Evolutionary conservation across 2,888 invertebrate species (phyloP).

Genomic region (Hypselothyrea guttata): DNA sequence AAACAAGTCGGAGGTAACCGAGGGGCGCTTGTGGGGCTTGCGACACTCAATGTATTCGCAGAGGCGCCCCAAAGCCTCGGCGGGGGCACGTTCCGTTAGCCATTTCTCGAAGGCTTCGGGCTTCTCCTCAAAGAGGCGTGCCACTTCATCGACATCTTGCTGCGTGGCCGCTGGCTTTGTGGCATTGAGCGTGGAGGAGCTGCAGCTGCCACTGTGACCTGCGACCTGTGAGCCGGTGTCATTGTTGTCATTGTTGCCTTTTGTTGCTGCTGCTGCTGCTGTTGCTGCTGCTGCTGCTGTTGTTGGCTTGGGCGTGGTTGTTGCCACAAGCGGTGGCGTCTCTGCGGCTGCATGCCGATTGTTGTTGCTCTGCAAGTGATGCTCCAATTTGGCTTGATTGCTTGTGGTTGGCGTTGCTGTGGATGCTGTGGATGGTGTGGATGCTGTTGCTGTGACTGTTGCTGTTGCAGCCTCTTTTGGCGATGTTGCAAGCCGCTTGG

Average conservation of each 20-base stretch:
- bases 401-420: constrained; percentile 36
- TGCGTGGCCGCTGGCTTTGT: constrained; percentile 48
- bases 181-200: constrained; percentile 15
- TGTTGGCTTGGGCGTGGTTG: constrained; percentile 19
- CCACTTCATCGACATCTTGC: constrained; percentile 82
- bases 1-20: constrained; percentile 92
- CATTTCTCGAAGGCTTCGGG: constrained; percentile 89
- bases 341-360: constrained; percentile 45
- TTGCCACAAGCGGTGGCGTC: constrained; percentile 22
- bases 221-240: constrained; percentile 21
- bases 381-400: constrained; percentile 56
- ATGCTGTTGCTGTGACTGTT: constrained; percentile 9
- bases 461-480: constrained; percentile 15
- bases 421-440: constrained; percentile 9
- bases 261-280: constrained; percentile 14
- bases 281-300: constrained; percentile 30
- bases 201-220: constrained; percentile 6
- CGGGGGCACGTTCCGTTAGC: constrained; percentile 89
- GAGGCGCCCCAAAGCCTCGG: constrained; percentile 86
- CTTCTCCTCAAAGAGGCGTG: constrained; percentile 84
- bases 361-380: constrained; percentile 59
- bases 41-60: constrained; percentile 84
- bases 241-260: constrained; percentile 29
- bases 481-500: constrained; percentile 41
- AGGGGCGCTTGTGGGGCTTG: constrained; percentile 85